Evolutionary conservation across 2,797 vertebrate species (phyloP).

Genomic region (Micropoecilia bifurca): DNA sequence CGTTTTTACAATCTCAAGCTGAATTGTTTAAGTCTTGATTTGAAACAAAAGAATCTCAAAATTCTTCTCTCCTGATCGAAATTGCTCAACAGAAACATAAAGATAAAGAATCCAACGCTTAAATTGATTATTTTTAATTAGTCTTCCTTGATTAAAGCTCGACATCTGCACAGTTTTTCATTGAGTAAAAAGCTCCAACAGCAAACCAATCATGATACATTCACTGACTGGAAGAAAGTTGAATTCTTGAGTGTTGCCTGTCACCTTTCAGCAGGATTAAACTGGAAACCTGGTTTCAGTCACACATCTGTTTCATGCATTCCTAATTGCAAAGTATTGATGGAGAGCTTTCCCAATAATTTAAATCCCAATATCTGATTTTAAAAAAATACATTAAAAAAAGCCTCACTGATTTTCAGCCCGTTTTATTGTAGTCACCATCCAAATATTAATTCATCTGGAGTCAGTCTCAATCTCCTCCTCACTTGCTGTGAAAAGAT

Average conservation of each 20-base stretch:
- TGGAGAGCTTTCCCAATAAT: not conserved
- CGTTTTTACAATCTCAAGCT: not conserved
- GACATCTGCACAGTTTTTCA: not conserved
- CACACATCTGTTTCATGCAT: not conserved
- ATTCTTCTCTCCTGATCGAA: not conserved
- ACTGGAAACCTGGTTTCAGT: not conserved
- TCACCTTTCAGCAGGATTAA: not conserved
- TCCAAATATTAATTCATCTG: conserved; percentile 40
- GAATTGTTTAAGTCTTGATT: not conserved
- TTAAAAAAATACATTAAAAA: too few relatives aligned
- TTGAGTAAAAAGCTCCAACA: not conserved
- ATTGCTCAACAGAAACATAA: not conserved
- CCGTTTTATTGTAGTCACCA: conserved; percentile 19
- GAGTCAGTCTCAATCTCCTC: conserved; percentile 37
- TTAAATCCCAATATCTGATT: not conserved
- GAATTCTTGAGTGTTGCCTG: not conserved
- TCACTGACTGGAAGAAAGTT: not conserved
- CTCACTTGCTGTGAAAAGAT: conserved; percentile 51
- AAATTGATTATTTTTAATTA: not conserved
- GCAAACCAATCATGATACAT: not conserved
- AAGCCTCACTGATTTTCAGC: conserved; percentile 7
- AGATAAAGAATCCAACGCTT: not conserved
- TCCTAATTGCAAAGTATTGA: not conserved
- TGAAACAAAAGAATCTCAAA: not conserved
- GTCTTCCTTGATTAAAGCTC: not conserved